phyloP scores from a whole-genome alignment of 2,797 vertebrate genomes.

The Manis pentadactyla region DNA sequence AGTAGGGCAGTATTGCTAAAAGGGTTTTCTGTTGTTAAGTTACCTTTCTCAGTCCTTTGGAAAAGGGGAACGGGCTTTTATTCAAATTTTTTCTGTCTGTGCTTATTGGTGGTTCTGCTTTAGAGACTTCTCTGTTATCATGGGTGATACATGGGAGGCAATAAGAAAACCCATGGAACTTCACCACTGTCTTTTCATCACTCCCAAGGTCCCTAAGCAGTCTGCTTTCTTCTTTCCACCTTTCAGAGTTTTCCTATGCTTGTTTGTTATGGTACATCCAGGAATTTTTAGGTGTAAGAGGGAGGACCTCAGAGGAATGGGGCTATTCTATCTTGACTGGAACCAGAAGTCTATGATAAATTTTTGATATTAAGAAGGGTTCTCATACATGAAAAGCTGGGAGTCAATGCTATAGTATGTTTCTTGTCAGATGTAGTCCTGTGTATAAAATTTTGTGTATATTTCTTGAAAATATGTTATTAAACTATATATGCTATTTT shows the following conservation, averaged over 20 bases:
- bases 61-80: background rate
- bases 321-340: background rate
- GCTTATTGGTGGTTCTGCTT: background rate
- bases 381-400: conserved; percentile 7
- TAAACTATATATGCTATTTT: background rate
- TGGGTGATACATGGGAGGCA: background rate
- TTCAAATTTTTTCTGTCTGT: background rate
- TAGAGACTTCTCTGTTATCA: background rate
- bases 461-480: conserved; percentile 33
- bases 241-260: background rate
- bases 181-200: background rate
- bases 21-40: background rate
- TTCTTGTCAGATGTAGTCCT: conserved; percentile 34
- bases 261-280: background rate
- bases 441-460: conserved; percentile 7
- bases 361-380: background rate
- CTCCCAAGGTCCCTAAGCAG: background rate
- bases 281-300: background rate
- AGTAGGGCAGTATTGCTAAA: background rate
- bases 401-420: background rate
- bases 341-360: background rate
- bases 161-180: background rate
- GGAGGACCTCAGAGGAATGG: background rate
- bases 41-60: background rate
- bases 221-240: background rate